phyloP scores from a whole-genome alignment of 2,113 vertebrate species.

The Furnarius figulus region DNA sequence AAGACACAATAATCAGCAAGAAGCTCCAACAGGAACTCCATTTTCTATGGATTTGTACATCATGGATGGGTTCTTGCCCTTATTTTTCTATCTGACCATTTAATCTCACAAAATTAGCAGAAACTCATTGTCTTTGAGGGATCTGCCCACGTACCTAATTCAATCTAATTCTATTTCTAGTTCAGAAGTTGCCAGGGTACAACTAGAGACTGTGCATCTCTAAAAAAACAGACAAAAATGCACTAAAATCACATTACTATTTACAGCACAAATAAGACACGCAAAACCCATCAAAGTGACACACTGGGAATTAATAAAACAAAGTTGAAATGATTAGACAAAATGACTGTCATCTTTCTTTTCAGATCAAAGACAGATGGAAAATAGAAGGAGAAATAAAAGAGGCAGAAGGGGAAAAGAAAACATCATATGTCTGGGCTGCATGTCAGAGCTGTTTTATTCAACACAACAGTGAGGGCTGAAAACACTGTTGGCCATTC shows the following conservation, averaged over 20 bases:
- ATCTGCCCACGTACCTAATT: not conserved
- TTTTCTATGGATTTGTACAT: not conserved
- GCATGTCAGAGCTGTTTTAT: not conserved
- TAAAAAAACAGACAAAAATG: not conserved
- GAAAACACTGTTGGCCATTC: slow-evolving; percentile 10
- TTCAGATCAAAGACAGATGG: not conserved
- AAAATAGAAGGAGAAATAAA: not conserved
- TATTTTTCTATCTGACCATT: not conserved
- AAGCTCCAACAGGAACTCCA: not conserved
- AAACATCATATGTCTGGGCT: not conserved
- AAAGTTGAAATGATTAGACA: not conserved
- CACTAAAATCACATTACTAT: not conserved
- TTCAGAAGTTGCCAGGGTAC: not conserved
- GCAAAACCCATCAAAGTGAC: not conserved
- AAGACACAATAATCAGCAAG: not conserved
- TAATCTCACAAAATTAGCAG: not conserved
- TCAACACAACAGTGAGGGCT: not conserved
- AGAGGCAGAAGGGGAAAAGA: not conserved
- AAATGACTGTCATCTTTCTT: not conserved
- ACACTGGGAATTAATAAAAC: not conserved
- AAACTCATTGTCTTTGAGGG: not conserved
- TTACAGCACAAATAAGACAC: not conserved
- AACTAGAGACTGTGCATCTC: not conserved
- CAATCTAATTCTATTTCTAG: not conserved
- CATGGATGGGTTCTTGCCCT: not conserved